Percentiles rank a stretch among this genome's conserved stretches.
These are phyloP conservation scores for Spicauda simplicius DNA, from an alignment of 2,888 invertebrate species.

Conservation along the genomic window DNA sequence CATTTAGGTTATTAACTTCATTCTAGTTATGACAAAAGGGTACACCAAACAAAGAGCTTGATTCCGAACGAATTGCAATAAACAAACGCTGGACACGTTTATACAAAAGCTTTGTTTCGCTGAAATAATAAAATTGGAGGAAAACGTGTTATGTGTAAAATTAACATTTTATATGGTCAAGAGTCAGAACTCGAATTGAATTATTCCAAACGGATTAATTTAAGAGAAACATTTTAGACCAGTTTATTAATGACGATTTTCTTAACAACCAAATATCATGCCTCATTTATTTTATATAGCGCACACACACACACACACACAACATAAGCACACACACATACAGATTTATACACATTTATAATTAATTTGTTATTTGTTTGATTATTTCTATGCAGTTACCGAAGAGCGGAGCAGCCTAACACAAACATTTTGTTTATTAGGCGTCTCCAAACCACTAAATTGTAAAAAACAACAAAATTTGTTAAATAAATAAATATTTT, in stretches of 20 bases:
- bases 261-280: background rate
- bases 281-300: background rate
- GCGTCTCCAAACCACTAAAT: no score
- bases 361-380: no score
- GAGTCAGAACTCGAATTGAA: constrained; percentile 27
- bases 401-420: no score
- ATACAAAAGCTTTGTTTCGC: constrained; percentile 19
- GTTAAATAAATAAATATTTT: no score
- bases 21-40: constrained; percentile 38
- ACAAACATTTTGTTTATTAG: no score
- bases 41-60: constrained; percentile 28
- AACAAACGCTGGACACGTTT: constrained; percentile 18
- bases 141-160: constrained; percentile 16
- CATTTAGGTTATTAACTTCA: constrained; percentile 40
- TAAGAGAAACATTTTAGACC: constrained; percentile 14
- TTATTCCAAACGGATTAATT: constrained; percentile 36
- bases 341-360: no score
- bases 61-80: constrained; percentile 27
- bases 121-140: constrained; percentile 28
- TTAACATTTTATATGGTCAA: constrained; percentile 28
- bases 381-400: no score
- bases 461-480: no score
- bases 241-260: constrained; percentile 19
- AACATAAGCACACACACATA: no score
- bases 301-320: no score